A percentile compares a stretch with the other conserved stretches of the same genome.
These are phyloP conservation scores for Chelidonichthys spinosus DNA, from an alignment of 2,797 vertebrate species.

Conservation along the genomic window DNA sequence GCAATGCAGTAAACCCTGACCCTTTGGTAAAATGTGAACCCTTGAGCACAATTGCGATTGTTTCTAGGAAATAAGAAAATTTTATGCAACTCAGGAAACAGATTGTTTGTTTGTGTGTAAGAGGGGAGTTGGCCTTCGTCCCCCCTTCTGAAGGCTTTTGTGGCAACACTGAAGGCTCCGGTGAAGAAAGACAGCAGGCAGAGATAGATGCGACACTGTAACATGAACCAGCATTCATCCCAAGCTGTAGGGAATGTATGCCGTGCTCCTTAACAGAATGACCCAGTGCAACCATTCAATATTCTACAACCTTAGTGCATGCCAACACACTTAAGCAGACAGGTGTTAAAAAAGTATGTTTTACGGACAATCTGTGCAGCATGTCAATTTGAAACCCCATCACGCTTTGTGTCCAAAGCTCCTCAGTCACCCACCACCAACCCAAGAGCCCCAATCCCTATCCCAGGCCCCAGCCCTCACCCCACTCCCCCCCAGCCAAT, in stretches of 20 bases:
- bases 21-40: constrained; percentile 2
- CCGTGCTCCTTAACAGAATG: constrained; percentile 13
- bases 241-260: constrained; percentile 37
- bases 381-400: constrained; percentile 15
- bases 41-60: neutral
- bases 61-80: neutral
- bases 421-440: constrained; percentile 28
- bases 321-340: neutral
- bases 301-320: constrained; percentile 7
- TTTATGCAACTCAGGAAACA: neutral
- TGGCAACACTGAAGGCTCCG: constrained; percentile 33
- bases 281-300: neutral
- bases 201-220: constrained; percentile 47
- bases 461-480: constrained; percentile 9
- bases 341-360: constrained; percentile 7
- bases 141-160: constrained; percentile 20
- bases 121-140: neutral
- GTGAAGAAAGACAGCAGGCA: constrained; percentile 37
- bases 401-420: constrained; percentile 31
- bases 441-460: constrained; percentile 15
- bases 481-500: constrained; percentile 56
- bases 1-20: neutral
- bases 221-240: constrained; percentile 39
- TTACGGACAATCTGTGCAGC: neutral
- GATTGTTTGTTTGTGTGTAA: constrained; percentile 21